Base-by-base conservation (phyloP, 2,888 invertebrate species). In the Caenorhabditis afra region DNA sequence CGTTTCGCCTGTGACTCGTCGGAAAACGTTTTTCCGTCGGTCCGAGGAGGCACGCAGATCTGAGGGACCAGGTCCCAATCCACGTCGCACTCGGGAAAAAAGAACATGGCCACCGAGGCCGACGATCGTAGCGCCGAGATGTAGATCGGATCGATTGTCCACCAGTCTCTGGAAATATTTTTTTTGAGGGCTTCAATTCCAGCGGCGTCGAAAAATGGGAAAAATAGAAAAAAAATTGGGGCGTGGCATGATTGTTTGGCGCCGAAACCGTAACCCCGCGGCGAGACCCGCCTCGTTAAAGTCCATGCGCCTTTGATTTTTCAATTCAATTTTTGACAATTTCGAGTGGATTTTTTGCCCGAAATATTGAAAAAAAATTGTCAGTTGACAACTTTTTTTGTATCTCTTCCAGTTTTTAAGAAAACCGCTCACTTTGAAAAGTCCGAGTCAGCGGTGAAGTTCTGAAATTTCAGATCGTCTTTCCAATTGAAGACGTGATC, bases 71-170 rank as follows among this genome's bases (percentile, higher is more conserved):
- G 22, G 39, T 79, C 74, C 85, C 85, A 85, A 44, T 70, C 68
- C n/a, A 83, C 79, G 57, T 77, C 57, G 61, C 86, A 86, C 61
- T 85, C 86, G 0, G 86, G 86, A 37, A 85, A 86, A 71, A 81
- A 86, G 66, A 85, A 81, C 77, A 84, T 75, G 3, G 86, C 86
- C 10, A 81, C 82, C 3, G 79, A 70, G 20, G 84, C 85, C 7
- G 73, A 58, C 0, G 80, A 79, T 23, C 66, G 59, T 1, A 81
- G 57, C 0, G 86, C 86, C 3, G 80, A 78, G 4, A 82, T 35
- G 55, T 84, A 86, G 10, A 86, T 66, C 4, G 86, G 86, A 41
- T 82, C 81, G 3, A 81, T 73, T 0, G 71, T 68, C 86, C 86
- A 86, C 86, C 86, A 86, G 20, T 66, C 66, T 53, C 74, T 61